A percentile compares a stretch with the other conserved stretches of the same genome.
These are phyloP conservation scores for Lepidonotus clava DNA, from an alignment of 2,888 invertebrate species.

Conservation along the genomic window DNA sequence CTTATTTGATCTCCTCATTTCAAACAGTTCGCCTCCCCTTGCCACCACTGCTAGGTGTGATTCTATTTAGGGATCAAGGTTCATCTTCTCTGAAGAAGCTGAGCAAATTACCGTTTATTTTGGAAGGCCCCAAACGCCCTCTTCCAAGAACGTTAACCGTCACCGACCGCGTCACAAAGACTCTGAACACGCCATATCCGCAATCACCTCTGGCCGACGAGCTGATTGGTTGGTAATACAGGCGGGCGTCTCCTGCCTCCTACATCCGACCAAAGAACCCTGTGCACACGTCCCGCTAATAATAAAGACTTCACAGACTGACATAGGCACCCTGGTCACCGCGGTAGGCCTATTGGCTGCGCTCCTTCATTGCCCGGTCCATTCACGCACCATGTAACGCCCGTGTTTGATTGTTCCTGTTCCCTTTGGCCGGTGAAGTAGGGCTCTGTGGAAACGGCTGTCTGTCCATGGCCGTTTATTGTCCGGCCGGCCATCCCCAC, in stretches of 20 bases:
- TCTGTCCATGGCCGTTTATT: not conserved
- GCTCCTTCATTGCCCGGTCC: not conserved
- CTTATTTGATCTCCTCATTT: not conserved
- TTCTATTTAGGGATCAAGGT: too few relatives aligned
- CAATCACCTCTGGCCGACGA: not conserved
- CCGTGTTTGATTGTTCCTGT: not conserved
- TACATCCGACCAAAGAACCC: not conserved
- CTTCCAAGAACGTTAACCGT: too few relatives aligned
- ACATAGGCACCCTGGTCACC: not conserved
- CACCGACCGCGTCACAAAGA: not conserved
- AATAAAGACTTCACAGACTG: not conserved
- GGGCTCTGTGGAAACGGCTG: not conserved
- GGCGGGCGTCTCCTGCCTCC: not conserved
- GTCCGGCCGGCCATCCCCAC: not conserved
- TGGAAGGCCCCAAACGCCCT: too few relatives aligned
- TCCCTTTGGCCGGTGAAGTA: not conserved
- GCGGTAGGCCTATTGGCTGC: not conserved
- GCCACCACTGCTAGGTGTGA: too few relatives aligned
- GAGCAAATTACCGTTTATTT: too few relatives aligned
- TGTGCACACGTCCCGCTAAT: not conserved
- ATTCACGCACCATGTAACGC: not conserved
- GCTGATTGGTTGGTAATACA: not conserved
- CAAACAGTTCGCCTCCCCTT: too few relatives aligned
- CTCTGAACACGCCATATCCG: not conserved
- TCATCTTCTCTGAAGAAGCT: too few relatives aligned